phyloP scores from a whole-genome alignment of 2,113 vertebrate species.

The Zootoca vivipara region DNA sequence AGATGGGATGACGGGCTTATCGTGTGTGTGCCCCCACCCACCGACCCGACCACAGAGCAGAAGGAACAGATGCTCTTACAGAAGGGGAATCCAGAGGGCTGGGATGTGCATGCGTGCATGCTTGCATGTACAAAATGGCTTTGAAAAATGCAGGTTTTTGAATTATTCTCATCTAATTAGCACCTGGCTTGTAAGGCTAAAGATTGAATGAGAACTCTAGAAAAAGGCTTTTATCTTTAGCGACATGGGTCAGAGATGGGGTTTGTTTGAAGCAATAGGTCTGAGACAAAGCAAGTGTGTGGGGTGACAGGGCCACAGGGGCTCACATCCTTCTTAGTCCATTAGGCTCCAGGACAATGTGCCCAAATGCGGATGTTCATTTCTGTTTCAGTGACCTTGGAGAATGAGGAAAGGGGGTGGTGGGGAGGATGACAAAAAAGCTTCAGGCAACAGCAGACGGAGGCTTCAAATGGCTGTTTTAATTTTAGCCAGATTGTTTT shows the following conservation, averaged over 20 bases:
- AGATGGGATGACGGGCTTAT: neutral
- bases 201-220: neutral
- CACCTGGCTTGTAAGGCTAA: neutral
- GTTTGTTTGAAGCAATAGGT: neutral
- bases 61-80: neutral
- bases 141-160: no score
- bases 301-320: neutral
- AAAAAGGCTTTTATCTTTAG: neutral
- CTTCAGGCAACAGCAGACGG: constrained; percentile 64
- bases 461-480: constrained; percentile 67
- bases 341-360: constrained; percentile 48
- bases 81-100: neutral
- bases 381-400: constrained; percentile 70
- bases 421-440: constrained; percentile 34
- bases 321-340: constrained; percentile 29
- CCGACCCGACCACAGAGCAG: neutral
- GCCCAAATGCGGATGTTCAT: constrained; percentile 46
- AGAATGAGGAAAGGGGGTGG: constrained; percentile 41
- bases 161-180: neutral
- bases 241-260: neutral
- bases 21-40: neutral
- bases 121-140: neutral
- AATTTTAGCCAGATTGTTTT: constrained; percentile 72
- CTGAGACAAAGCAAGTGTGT: neutral
- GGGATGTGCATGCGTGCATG: no score